Conservation (phyloP, 1,140 invertebrate genomes). For the Lepidotrigona ventralis region DNA sequence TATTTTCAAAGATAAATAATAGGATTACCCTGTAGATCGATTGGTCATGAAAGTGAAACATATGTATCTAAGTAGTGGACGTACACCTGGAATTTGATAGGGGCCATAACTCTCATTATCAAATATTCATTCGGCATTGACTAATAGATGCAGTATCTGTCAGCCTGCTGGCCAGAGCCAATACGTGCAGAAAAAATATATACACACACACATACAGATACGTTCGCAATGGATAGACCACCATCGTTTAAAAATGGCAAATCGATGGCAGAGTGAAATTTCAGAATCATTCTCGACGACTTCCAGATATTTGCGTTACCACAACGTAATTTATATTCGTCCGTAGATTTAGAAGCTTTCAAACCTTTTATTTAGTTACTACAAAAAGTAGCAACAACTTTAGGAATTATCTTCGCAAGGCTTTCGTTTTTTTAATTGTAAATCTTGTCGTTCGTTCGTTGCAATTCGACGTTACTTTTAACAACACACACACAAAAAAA, state of each 20-base stretch:
- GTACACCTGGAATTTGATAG: slow-evolving; percentile 70
- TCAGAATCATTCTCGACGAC: neutral
- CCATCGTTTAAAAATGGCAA: slow-evolving; percentile 23
- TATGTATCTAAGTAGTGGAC: slow-evolving; percentile 63
- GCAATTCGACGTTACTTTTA: neutral
- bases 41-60: slow-evolving; percentile 65
- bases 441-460: neutral
- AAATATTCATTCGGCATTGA: slow-evolving; percentile 74
- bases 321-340: neutral
- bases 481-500: neutral
- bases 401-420: neutral
- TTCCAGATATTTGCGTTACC: neutral
- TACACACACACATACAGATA: neutral
- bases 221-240: neutral
- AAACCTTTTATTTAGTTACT: neutral
- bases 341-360: neutral
- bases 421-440: neutral
- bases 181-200: slow-evolving; percentile 44
- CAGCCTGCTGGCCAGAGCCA: slow-evolving; percentile 49
- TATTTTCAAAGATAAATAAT: slow-evolving; percentile 41
- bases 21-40: slow-evolving; percentile 38
- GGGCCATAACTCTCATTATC: slow-evolving; percentile 71
- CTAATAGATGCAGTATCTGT: slow-evolving; percentile 73
- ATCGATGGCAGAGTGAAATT: neutral
- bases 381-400: neutral